Evolutionary conservation across 2,797 vertebrate genomes (phyloP), one percentile per base, ranked within the genome.

Genomic region (Pogoniulus pusillus): DNA sequence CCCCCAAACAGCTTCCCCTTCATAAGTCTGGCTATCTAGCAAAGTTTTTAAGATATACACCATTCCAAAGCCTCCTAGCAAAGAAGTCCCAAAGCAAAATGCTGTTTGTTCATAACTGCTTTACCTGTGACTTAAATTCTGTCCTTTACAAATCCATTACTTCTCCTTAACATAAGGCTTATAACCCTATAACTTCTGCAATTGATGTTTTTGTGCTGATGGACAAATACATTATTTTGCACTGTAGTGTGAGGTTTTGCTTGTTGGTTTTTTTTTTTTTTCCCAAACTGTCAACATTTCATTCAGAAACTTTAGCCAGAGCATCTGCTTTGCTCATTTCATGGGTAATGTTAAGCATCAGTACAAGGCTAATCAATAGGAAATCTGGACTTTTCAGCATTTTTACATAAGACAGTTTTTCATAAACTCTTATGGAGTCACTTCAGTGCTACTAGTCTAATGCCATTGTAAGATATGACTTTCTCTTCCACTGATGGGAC

Each of bases 221-320:
- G n/a, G n/a, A 73, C 83, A 78, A 73, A 5, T 6, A 35, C 8
- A 22, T 55, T 17, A 30, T n/a, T 79, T 22, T 45, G 26, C 26
- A 29, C 19, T 69, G 47, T 1, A 5, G 0, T 16, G 41, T 47
- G 7, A 30, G 0, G 4, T 34, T 4, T 23, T 14, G 7, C 27
- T 73, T 34, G 6, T 57, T n/a, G n/a, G n/a, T n/a, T n/a, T n/a
- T n/a, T n/a, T n/a, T n/a, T n/a, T n/a, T 63, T 93, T 62, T 62
- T 41, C 63, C 29, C 57, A 70, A 72, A 41, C 19, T 59, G 43
- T 19, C 32, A 39, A n/a, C 3, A 27, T 49, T 64, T 53, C 4
- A 1, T 27, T 37, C 60, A 30, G 13, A 65, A 76, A 76, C 47
- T 59, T 70, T 13, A 53, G 10, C 27, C n/a, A 60, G 12, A 76